These are phyloP conservation scores for Tympanuchus pallidicinctus DNA, from an alignment of 2,113 vertebrate species.

Conservation along the genomic window DNA sequence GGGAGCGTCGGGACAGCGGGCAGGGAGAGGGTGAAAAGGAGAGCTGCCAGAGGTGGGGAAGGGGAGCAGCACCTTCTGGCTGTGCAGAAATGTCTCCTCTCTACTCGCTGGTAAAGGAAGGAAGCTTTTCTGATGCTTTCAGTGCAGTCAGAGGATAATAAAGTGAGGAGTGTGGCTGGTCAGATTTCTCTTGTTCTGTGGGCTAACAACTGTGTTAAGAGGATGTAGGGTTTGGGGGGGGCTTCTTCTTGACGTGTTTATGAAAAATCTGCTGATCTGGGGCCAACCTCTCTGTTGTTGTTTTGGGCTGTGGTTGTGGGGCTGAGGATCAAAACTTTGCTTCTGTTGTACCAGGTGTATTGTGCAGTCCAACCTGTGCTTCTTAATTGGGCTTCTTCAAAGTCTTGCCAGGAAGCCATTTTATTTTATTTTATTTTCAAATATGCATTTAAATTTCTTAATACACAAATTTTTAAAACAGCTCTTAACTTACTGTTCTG, in stretches of 20 bases:
- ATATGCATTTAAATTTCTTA: neutral
- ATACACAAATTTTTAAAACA: neutral
- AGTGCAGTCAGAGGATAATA: neutral
- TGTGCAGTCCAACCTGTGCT: neutral
- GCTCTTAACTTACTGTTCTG: neutral
- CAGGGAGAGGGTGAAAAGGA: constrained; percentile 31
- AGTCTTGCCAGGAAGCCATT: neutral
- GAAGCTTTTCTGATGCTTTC: neutral
- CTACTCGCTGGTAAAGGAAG: neutral
- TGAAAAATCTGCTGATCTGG: constrained; percentile 72
- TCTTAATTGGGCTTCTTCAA: neutral
- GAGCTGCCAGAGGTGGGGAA: neutral
- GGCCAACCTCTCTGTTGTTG: constrained; percentile 29
- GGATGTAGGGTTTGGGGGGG: neutral
- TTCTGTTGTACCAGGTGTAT: neutral
- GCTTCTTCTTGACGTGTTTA: constrained; percentile 67
- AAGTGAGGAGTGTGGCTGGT: neutral
- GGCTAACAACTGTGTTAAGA: neutral
- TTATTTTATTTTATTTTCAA: neutral
- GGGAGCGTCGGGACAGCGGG: constrained; percentile 41
- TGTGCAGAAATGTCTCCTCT: neutral
- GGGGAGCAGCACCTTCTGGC: neutral
- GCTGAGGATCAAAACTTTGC: constrained; percentile 73
- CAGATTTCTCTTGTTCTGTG: neutral
- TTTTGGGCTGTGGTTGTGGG: constrained; percentile 66